Conservation (phyloP, 2,888 invertebrate genomes). For the Leptopilina myrica region DNA sequence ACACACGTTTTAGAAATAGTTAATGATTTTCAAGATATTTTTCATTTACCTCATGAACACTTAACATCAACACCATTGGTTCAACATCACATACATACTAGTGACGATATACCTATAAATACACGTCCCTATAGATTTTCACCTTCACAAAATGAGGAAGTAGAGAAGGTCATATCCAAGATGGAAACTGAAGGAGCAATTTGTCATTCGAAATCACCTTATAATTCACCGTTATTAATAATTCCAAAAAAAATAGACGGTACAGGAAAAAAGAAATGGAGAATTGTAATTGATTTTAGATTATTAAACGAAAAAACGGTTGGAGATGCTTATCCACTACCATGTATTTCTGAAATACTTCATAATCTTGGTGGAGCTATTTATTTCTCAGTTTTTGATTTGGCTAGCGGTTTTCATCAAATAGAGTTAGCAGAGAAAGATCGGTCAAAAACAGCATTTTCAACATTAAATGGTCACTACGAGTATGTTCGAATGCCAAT, state of each 20-base stretch:
- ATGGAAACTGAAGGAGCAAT: background rate
- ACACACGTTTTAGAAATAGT: background rate
- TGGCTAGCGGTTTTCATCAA: too few species aligned
- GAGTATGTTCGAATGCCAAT: background rate
- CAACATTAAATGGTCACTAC: background rate
- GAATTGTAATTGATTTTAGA: too few species aligned
- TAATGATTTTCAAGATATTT: constrained; percentile 32
- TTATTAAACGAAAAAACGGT: too few species aligned
- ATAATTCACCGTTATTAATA: background rate
- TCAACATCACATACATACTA: background rate
- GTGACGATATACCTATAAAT: background rate
- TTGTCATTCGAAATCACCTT: background rate
- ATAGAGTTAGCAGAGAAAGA: background rate
- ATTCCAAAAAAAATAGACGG: too few species aligned
- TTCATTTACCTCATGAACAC: constrained; percentile 41
- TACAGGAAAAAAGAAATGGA: too few species aligned
- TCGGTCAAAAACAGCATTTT: background rate
- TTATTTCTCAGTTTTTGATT: too few species aligned
- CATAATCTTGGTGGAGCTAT: too few species aligned
- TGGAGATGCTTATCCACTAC: too few species aligned
- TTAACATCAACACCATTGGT: constrained; percentile 27
- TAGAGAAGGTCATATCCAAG: background rate
- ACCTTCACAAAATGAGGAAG: background rate
- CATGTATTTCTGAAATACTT: too few species aligned
- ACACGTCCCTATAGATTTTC: background rate